Percentiles rank a stretch among this genome's conserved stretches.
phyloP scores from a whole-genome alignment of 2,888 invertebrate species.

The Orchestes rusci region DNA sequence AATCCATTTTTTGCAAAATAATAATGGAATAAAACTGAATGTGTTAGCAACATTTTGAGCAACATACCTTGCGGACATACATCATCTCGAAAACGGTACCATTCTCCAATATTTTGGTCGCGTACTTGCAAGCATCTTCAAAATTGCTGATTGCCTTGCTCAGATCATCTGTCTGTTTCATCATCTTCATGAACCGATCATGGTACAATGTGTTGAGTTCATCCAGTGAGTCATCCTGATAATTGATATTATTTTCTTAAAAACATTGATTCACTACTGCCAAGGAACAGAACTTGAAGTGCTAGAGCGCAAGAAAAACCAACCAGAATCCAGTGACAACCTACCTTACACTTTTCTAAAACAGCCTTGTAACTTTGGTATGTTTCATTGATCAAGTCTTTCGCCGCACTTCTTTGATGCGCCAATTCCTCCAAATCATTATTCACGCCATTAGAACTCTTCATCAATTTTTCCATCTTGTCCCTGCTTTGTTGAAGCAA shows the following conservation, averaged over 20 bases:
- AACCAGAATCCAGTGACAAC: too few species aligned
- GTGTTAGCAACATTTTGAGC: too few species aligned
- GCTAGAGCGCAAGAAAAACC: too few species aligned
- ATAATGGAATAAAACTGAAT: too few species aligned
- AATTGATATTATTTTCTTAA: too few species aligned
- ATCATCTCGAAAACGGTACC: slow-evolving; percentile 82
- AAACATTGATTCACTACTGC: too few species aligned
- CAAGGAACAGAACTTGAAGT: too few species aligned
- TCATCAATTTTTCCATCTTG: slow-evolving; percentile 69
- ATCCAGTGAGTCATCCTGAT: slow-evolving; percentile 65
- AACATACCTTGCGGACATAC: slow-evolving; percentile 65
- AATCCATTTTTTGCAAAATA: too few species aligned
- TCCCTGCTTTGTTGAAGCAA: slow-evolving; percentile 69
- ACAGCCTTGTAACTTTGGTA: slow-evolving; percentile 74
- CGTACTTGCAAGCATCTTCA: slow-evolving; percentile 81
- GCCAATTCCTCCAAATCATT: slow-evolving; percentile 80
- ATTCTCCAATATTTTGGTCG: slow-evolving; percentile 70
- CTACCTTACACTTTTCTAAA: slow-evolving; percentile 58
- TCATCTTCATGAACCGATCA: slow-evolving; percentile 78
- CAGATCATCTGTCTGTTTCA: slow-evolving; percentile 75
- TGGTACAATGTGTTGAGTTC: slow-evolving; percentile 72
- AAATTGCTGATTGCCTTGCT: slow-evolving; percentile 79
- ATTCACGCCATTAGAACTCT: slow-evolving; percentile 66
- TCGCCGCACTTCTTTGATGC: slow-evolving; percentile 78
- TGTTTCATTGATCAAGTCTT: slow-evolving; percentile 72